Evolutionary conservation across 1,140 invertebrate species (phyloP), one percentile per base, ranked within the genome.

Genomic region (Caerostris darwini): DNA sequence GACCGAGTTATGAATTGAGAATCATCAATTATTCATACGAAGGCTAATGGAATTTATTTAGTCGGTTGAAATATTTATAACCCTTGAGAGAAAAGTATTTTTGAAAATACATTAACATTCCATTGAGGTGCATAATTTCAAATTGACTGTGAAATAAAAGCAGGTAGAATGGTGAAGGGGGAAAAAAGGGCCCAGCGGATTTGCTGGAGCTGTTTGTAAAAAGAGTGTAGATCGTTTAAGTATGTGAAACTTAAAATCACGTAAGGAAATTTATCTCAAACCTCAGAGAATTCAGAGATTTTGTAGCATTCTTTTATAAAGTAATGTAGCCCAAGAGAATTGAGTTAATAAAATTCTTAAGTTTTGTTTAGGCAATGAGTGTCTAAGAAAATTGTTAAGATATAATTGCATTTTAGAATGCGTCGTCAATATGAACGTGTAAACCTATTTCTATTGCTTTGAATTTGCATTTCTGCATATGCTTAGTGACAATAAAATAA

Each of bases 1-100:
- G 34, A 12, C 50, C 12, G 34, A 77, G 71, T 77, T 77, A 77
- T 77, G 71, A 77, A 7, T 5, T 8, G 5, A 77, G 53, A 50
- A 4, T 12, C 34, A 77, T 77, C 71, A 77, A 77, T 77, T 77
- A 77, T 77, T 77, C 71, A 77, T 77, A 50, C 34, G 50, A 50
- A 77, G 12, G 12, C 34, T 77, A 77, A 77, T 77, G 71, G 71
- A 77, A 77, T 77, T 77, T 77, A 77, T 77, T 77, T 77, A 77
- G 71, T 3, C 34, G 14, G 71, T 77, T 77, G 71, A 77, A 77
- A 77, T 77, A 77, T 77, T 77, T 77, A 77, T 77, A 50, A 77
- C 71, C 34, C 71, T 50, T 77, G 71, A 77, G 71, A 77, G 71
- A 77, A 77, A 50, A 5, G 34, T 77, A 77, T 77, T 77, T 77